Base-by-base conservation (phyloP, 2,797 vertebrate species). In the Crypturellus tataupa region DNA sequence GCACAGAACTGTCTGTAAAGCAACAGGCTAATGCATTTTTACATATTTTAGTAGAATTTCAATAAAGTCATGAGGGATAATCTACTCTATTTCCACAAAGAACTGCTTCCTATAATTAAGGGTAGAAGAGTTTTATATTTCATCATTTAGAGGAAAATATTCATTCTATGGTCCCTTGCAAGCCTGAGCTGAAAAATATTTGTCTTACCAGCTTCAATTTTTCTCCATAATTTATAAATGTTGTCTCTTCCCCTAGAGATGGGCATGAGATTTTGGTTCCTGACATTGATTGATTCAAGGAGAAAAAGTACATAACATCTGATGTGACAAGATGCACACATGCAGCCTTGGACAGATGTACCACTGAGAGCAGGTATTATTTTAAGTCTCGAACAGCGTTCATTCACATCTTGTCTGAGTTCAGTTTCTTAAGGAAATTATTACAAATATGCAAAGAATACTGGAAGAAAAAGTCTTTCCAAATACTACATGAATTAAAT, bases 21-120 rank as follows among this genome's bases (percentile, higher is more conserved):
- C 85, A 88, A 94, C 67, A 68, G 88, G 85, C 77, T 86, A 33
- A 20, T 47, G 64, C 70, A 25, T 84, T 88, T 94, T 86, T 42
- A 78, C 73, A 70, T 17, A 56, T 70, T 82, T 85, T 65, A 62
- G 82, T 62, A 58, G 80, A 92, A 95, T 91, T 90, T 91, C 87
- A 94, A 86, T 79, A 60, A 93, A 90, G 60, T 87, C 84, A 64
- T 81, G 72, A 88, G 59, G 73, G 81, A 89, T 79, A 93, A 90
- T 80, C 85, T 87, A 58, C 51, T 95, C 91, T 76, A 94, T 94
- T 91, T 90, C 47, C 67, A 79, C 25, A 20, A 35, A 85, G 91
- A 64, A 40, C 39, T 86, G 39, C 10, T 88, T 55, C 88, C 69
- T 72, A 2, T 59, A 67, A 79, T 6, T 63, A 76, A 94, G 27